Percentiles rank a stretch among this genome's conserved stretches.
These are phyloP conservation scores for Rotaria macrura DNA, from an alignment of 2,888 invertebrate genomes.

Conservation along the genomic window DNA sequence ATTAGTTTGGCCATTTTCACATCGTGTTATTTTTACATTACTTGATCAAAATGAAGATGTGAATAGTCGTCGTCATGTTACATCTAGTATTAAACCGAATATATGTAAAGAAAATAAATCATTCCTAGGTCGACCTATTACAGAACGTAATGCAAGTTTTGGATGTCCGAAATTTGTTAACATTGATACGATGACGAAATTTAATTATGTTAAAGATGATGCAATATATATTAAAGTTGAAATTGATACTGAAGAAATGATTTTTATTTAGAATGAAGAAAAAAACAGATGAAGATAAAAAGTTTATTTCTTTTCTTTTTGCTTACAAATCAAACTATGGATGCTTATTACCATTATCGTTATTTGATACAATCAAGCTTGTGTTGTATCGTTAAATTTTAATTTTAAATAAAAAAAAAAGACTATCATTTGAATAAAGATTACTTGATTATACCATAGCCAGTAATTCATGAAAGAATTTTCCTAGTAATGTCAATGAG, in stretches of 20 bases:
- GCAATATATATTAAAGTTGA: conserved; percentile 38
- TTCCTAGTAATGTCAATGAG: too few species aligned
- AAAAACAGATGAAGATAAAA: not conserved
- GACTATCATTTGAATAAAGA: too few species aligned
- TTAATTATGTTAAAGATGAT: conserved; percentile 38
- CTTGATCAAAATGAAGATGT: conserved; percentile 43
- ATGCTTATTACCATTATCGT: not conserved
- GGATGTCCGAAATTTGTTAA: conserved; percentile 45
- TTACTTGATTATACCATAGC: too few species aligned
- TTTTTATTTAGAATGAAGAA: conserved; percentile 7
- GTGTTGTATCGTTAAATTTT: not conserved
- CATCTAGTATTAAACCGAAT: conserved; percentile 42
- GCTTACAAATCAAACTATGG: not conserved
- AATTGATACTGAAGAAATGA: conserved; percentile 37
- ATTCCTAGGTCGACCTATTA: conserved; percentile 45
- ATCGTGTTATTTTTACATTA: conserved; percentile 41
- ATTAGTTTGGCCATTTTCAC: conserved; percentile 42
- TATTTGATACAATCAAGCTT: not conserved
- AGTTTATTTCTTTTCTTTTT: not conserved
- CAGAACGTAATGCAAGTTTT: conserved; percentile 48
- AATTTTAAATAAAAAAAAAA: not conserved
- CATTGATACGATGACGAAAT: conserved; percentile 35
- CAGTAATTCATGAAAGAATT: too few species aligned
- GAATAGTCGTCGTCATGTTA: conserved; percentile 43
- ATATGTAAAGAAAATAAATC: conserved; percentile 40